Conservation (phyloP, 1,140 invertebrate genomes). For the Papilio machaon region DNA sequence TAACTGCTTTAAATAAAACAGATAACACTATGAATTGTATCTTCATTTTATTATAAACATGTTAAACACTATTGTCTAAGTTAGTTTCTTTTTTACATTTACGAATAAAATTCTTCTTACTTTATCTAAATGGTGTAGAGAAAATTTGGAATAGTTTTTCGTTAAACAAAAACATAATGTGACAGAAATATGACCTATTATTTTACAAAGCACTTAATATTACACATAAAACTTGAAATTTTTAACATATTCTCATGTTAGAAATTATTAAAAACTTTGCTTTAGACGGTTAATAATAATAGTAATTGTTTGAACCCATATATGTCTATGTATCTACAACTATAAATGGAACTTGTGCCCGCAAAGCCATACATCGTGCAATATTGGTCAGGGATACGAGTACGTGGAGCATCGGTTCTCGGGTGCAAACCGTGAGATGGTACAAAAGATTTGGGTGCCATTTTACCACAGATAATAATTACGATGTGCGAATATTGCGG, state of each 20-base stretch:
- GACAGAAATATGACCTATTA: no score
- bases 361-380: slow-evolving; percentile 21
- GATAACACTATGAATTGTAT: neutral
- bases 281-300: neutral
- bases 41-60: neutral
- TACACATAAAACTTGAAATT: no score
- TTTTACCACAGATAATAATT: slow-evolving; percentile 79
- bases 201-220: no score
- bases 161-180: no score
- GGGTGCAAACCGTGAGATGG: slow-evolving; percentile 66
- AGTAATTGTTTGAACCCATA: neutral
- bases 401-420: slow-evolving; percentile 18
- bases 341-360: neutral
- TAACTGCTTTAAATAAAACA: neutral
- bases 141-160: neutral
- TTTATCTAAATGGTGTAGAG: neutral
- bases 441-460: slow-evolving; percentile 73
- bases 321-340: neutral
- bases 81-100: neutral
- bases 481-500: slow-evolving; percentile 81
- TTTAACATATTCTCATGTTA: neutral
- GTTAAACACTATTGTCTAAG: neutral
- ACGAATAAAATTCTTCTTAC: neutral
- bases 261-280: neutral
- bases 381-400: slow-evolving; percentile 36